Conservation (phyloP, 2,888 invertebrate genomes). For the Bugula neritina region DNA sequence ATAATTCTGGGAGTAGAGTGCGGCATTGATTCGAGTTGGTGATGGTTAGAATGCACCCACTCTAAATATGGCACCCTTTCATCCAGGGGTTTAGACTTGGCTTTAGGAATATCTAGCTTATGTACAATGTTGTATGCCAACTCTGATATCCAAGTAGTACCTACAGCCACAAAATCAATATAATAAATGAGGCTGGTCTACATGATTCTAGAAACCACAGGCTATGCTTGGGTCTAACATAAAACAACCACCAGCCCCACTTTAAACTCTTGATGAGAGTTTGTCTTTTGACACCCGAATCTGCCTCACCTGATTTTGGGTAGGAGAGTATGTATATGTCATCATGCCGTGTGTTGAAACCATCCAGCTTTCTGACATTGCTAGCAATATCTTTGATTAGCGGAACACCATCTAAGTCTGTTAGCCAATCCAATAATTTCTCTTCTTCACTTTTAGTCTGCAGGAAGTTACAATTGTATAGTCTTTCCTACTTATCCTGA, state of each 20-base stretch:
- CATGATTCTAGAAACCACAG: too few species aligned
- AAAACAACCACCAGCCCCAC: too few species aligned
- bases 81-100: constrained; percentile 54
- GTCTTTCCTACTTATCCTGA: too few species aligned
- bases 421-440: constrained; percentile 1
- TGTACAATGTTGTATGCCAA: constrained; percentile 85
- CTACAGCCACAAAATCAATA: constrained; percentile 37
- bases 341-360: constrained; percentile 66
- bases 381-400: constrained; percentile 37
- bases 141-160: constrained; percentile 89
- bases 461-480: background rate
- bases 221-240: too few species aligned
- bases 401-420: constrained; percentile 33
- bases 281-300: too few species aligned
- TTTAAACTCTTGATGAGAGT: too few species aligned
- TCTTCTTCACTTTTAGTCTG: constrained; percentile 13
- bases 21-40: constrained; percentile 32
- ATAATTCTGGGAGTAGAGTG: constrained; percentile 47
- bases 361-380: constrained; percentile 42
- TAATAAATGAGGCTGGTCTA: too few species aligned
- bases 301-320: constrained; percentile 79
- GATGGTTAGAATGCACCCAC: constrained; percentile 43
- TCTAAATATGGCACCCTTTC: constrained; percentile 72
- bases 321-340: constrained; percentile 83
- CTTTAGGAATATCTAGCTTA: constrained; percentile 67